phyloP scores from a whole-genome alignment of 2,113 vertebrate genomes.

The Aix galericulata region DNA sequence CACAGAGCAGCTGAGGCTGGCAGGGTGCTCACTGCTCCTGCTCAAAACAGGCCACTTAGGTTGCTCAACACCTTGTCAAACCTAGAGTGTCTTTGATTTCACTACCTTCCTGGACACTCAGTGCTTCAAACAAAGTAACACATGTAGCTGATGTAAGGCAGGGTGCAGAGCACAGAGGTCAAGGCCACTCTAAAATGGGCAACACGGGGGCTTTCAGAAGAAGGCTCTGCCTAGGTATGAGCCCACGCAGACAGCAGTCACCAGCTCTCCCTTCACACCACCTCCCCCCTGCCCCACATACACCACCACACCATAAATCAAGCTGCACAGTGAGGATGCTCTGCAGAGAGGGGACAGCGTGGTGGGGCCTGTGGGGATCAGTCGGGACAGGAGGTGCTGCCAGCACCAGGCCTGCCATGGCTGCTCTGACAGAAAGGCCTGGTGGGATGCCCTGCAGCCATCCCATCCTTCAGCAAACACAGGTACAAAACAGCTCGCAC shows the following conservation, averaged over 20 bases:
- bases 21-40: background rate
- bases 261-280: background rate
- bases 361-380: background rate
- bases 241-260: background rate
- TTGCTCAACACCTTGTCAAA: background rate
- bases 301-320: background rate
- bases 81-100: background rate
- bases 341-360: too few relatives aligned
- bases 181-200: background rate
- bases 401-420: background rate
- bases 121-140: background rate
- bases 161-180: background rate
- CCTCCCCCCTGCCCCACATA: fast-evolving
- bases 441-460: background rate
- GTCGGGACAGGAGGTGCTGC: background rate
- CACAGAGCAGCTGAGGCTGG: background rate
- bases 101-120: background rate
- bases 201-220: background rate
- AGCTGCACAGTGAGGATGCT: background rate
- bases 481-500: background rate
- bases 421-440: too few relatives aligned
- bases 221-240: background rate
- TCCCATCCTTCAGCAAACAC: background rate
- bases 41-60: background rate
- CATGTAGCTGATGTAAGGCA: too few relatives aligned